Evolutionary conservation across 2,797 vertebrate species (phyloP), one percentile per base, ranked within the genome.

Genomic region (Siniperca undulata): DNA sequence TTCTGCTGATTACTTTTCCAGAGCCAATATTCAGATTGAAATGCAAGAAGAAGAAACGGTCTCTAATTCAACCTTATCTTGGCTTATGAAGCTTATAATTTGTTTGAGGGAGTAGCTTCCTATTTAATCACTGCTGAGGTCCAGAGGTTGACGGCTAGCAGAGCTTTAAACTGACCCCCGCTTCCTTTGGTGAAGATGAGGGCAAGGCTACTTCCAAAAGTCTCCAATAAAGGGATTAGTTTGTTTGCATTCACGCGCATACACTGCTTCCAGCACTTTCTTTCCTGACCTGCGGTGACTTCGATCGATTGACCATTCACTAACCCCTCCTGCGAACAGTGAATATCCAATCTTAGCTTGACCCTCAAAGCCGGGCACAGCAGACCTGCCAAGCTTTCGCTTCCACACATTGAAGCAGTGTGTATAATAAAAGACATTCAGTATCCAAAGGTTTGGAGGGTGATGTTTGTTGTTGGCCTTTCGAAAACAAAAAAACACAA

Each of bases 31-130:
- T 77, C 30, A 52, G 34, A 78, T 55, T 75, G 38, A 71, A 78
- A 75, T 46, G 46, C 48, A 85, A 40, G 62, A 72, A 40, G 53
- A 71, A 44, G 52, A 83, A 61, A 42, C 24, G n/a, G 17, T 70
- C 52, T 84, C 24, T 74, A 81, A 83, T 85, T 90, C 62, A 81
- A 77, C 44, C 59, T 19, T 56, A 60, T 84, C 76, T 81, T 81
- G 85, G 88, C 61, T 86, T 82, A 68, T 70, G 72, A 77, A 62
- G 74, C 78, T 82, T 84, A 56, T 87, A 80, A 86, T 89, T 88
- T 64, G 85, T 71, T 59, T 78, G 64, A 82, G 66, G 74, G 46
- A 80, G 58, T 60, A 38, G 70, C 70, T 76, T 83, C 67, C 20
- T 64, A 22, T 79, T 85, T 70, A 81, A 81, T 87, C n/a, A 11